Evolutionary conservation across 1,140 invertebrate genomes (phyloP), one percentile per base, ranked within the genome.

Genomic region (Aphelenchoides avenae): DNA sequence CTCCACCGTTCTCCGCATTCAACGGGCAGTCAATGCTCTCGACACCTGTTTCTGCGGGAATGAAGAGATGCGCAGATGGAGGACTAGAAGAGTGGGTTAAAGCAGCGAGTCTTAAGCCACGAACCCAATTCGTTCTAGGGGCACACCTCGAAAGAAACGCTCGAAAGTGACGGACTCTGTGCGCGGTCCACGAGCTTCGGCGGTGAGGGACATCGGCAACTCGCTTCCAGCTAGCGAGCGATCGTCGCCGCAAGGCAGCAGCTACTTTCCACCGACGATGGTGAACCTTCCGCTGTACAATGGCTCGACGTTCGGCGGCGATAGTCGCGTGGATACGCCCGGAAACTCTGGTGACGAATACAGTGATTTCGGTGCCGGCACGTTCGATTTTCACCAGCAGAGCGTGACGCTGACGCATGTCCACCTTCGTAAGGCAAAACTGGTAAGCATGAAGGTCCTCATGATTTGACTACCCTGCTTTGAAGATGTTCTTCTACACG

Each of bases 401-500:
- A 71, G 67, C 46, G 48, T 62, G 4, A 67, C 51, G 20, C 83
- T 99, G 80, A 98, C 93, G 62, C 94, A 95, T 72, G 96, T 98
- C 89, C 95, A 99, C 84, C 86, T 99, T 76, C 85, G 94, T 75
- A 99, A 99, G 81, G 95, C 95, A 43, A 99, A 99, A 83, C 84
- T 99, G 81, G n/a, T n/a, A n/a, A n/a, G n/a, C n/a, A n/a, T n/a
- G n/a, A n/a, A n/a, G n/a, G n/a, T n/a, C n/a, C n/a, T n/a, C n/a
- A n/a, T n/a, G n/a, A n/a, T n/a, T n/a, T n/a, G n/a, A n/a, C n/a
- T n/a, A n/a, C n/a, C n/a, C n/a, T n/a, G n/a, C n/a, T n/a, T n/a
- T n/a, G n/a, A n/a, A n/a, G n/a, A 98, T 99, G 95, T 99, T 99
- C 87, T 98, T 98, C 86, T 99, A 91, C 87, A 91, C 93, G 64